Percentiles rank a stretch among this genome's conserved stretches.
Evolutionary conservation across 1,140 invertebrate genomes (phyloP).

Genomic region (Octopus bimaculoides): DNA sequence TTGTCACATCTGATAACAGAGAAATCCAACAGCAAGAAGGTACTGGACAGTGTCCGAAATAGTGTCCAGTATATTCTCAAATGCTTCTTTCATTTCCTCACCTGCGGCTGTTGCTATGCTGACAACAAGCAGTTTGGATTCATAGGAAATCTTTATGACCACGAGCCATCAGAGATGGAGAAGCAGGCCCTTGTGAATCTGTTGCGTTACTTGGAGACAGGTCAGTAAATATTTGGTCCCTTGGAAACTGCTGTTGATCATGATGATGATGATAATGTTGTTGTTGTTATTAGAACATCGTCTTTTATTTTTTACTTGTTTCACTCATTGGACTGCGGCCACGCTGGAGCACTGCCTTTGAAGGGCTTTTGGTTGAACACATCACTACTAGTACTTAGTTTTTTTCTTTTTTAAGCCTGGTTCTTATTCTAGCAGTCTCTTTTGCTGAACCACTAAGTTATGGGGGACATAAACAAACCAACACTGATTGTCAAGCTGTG

Average conservation of each 20-base stretch:
- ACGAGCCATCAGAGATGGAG: slow-evolving; percentile 31
- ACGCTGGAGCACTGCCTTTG: too few relatives aligned
- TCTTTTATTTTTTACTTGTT: too few relatives aligned
- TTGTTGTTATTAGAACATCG: too few relatives aligned
- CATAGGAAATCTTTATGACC: background rate
- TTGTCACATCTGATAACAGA: background rate
- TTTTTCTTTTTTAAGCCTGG: too few relatives aligned
- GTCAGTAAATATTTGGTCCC: slow-evolving; percentile 19
- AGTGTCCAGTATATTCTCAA: background rate
- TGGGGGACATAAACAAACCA: background rate
- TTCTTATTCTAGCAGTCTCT: too few relatives aligned
- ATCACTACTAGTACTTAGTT: too few relatives aligned
- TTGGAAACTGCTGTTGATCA: background rate
- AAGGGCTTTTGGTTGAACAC: too few relatives aligned
- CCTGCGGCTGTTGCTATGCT: slow-evolving; percentile 3
- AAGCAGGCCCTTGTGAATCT: slow-evolving; percentile 34
- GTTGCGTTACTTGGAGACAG: slow-evolving; percentile 33
- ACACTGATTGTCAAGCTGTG: background rate
- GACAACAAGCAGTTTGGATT: background rate
- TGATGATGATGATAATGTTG: too few relatives aligned
- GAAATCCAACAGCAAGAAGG: background rate
- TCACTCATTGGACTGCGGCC: too few relatives aligned
- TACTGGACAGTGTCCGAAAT: background rate
- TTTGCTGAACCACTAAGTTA: background rate
- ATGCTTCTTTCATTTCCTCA: background rate